A percentile compares a stretch with the other conserved stretches of the same genome.
Evolutionary conservation across 2,888 invertebrate genomes (phyloP).

Genomic region (Metallyticus violacea): DNA sequence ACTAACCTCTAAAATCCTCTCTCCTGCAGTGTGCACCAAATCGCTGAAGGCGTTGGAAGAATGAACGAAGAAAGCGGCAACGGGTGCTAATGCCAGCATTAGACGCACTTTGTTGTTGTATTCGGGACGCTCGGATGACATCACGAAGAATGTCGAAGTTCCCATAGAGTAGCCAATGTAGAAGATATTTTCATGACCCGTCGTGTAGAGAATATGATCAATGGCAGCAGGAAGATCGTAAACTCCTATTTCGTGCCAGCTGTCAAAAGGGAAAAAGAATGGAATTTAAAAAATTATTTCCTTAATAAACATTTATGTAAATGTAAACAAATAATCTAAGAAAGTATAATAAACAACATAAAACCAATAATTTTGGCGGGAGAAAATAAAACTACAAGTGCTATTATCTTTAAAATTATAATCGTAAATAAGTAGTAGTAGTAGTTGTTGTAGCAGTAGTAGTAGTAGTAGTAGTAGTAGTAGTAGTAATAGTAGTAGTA

Average conservation of each 20-base stretch:
- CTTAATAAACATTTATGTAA: neutral
- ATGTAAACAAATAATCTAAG: neutral
- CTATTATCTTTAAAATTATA: too few species aligned
- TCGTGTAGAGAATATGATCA: neutral
- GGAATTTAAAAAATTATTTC: too few species aligned
- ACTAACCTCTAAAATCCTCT: neutral
- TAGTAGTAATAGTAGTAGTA: too few species aligned
- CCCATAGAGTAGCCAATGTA: constrained; percentile 23
- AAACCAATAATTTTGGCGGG: too few species aligned
- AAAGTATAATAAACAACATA: too few species aligned
- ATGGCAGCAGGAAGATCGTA: constrained; percentile 17
- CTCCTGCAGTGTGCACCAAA: neutral
- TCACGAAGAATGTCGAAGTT: constrained; percentile 18
- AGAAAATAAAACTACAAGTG: too few species aligned
- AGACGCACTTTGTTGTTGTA: neutral
- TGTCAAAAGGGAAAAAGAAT: neutral
- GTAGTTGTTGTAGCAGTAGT: too few species aligned
- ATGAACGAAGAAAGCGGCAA: neutral
- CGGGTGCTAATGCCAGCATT: constrained; percentile 10
- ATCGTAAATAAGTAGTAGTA: too few species aligned
- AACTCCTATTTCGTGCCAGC: constrained; percentile 21
- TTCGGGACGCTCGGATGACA: neutral
- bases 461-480: too few species aligned
- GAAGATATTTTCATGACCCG: constrained; percentile 5
- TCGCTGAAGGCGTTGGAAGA: neutral